phyloP scores from a whole-genome alignment of 2,888 invertebrate genomes.

The Carterocephalus palaemon region DNA sequence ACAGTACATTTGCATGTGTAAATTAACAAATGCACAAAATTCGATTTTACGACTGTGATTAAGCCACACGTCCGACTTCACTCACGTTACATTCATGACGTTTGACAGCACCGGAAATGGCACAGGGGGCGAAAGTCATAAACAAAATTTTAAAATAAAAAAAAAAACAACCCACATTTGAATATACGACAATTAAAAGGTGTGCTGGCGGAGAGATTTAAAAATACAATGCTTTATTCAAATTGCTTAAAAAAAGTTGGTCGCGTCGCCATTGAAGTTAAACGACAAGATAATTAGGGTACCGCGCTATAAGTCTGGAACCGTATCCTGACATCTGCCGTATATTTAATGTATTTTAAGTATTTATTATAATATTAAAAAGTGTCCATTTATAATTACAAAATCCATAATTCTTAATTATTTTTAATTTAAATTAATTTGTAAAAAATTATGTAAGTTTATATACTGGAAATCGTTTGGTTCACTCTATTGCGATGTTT shows the following conservation, averaged over 20 bases:
- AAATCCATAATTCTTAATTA: too few species aligned
- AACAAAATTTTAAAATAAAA: conserved; percentile 63
- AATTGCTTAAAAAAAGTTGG: conserved; percentile 50
- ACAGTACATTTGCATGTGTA: conserved; percentile 6
- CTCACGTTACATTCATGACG: conserved; percentile 59
- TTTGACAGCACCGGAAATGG: conserved; percentile 69
- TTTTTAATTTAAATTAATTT: too few species aligned
- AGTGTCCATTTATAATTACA: too few species aligned
- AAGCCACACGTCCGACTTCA: conserved; percentile 58
- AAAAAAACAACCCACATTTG: conserved; percentile 58
- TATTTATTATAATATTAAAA: too few species aligned
- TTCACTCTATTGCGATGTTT: too few species aligned
- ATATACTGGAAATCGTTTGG: too few species aligned
- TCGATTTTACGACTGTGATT: conserved; percentile 2
- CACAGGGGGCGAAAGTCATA: conserved; percentile 59
- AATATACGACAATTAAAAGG: conserved; percentile 59
- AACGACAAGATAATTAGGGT: conserved; percentile 62
- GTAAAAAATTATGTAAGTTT: too few species aligned
- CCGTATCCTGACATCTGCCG: conserved; percentile 6
- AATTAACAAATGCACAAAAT: conserved; percentile 1
- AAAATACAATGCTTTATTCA: conserved; percentile 55
- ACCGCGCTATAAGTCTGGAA: conserved; percentile 13
- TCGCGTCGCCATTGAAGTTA: conserved; percentile 68
- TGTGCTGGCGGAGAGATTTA: conserved; percentile 44
- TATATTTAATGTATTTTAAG: too few species aligned